Evolutionary conservation across 2,113 vertebrate species (phyloP), one percentile per base, ranked within the genome.

Genomic region (Eptatretus burgeri): DNA sequence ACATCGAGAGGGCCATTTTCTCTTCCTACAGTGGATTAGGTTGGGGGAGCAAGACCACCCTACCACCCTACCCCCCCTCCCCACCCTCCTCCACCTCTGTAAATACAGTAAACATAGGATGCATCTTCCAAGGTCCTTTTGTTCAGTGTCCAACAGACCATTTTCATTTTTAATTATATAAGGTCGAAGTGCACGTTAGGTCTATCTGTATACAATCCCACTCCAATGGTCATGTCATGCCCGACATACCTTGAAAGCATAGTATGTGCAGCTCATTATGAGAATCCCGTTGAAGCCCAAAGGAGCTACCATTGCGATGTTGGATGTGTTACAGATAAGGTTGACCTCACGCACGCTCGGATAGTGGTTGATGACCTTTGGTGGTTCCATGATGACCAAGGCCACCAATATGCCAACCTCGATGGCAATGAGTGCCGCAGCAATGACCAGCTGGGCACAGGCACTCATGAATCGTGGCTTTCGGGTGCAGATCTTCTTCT

Each of bases 401-500:
- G 84, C 83, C 51, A 96, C 74, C 72, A 85, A 85, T 72, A 98
- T 70, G 0, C 82, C 84, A 27, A 98, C 77, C 75, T 98, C 88
- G 60, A 96, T 75, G 0, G 89, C 91, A 70, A 98, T 89, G 41
- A 98, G 74, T 52, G 91, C 73, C 19, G 81, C 94, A 64, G 91
- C 84, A 1, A 98, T 94, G 67, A 98, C 74, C 53, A 98, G 79
- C 71, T 98, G 91, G 13, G 91, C 87, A 82, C 88, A 98, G 13
- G 88, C 87, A 1, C 87, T 94, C 91, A 98, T 96, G 75, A 98
- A 98, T 16, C 85, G 79, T 0, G 91, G 91, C 67, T 96, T 98
- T 63, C 78, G 77, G 11, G 91, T 98, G n/a, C 91, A 98, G 75
- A 98, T 98, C 73, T 98, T 98, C 77, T 98, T 98, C 74, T 98